phyloP scores from a whole-genome alignment of 2,113 vertebrate genomes.

The Arizona elegans region DNA sequence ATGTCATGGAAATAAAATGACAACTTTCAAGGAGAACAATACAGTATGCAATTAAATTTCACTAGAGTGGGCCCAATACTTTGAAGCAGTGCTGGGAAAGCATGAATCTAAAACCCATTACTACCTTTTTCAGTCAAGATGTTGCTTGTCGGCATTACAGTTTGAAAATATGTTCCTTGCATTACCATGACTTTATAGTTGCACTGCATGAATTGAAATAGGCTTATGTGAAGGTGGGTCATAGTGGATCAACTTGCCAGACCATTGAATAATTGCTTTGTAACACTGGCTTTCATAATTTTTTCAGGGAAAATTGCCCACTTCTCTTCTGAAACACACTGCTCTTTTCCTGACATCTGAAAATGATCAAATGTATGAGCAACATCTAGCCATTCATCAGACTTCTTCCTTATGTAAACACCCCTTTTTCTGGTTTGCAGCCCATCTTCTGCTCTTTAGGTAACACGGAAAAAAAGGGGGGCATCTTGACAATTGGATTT shows the following conservation, averaged over 20 bases:
- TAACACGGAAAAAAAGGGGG: neutral
- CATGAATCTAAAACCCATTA: neutral
- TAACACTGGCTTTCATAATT: neutral
- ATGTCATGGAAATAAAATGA: neutral
- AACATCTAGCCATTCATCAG: neutral
- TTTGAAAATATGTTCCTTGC: neutral
- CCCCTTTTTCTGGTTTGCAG: neutral
- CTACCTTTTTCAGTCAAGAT: neutral
- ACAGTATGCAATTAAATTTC: neutral
- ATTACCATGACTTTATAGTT: neutral
- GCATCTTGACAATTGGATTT: neutral
- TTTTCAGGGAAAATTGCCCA: neutral
- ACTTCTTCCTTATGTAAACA: neutral
- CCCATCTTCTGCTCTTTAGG: neutral
- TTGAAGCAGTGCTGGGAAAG: neutral
- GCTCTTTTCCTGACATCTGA: neutral
- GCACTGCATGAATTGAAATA: neutral
- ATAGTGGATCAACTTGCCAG: neutral
- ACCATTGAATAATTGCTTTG: neutral
- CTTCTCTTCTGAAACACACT: neutral
- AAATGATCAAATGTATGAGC: neutral
- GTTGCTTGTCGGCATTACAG: neutral
- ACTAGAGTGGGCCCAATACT: neutral
- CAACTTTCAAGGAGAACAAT: neutral
- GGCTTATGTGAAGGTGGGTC: neutral